These are phyloP conservation scores for Drosophila kuntzei DNA, from an alignment of 2,888 invertebrate genomes.

Conservation along the genomic window DNA sequence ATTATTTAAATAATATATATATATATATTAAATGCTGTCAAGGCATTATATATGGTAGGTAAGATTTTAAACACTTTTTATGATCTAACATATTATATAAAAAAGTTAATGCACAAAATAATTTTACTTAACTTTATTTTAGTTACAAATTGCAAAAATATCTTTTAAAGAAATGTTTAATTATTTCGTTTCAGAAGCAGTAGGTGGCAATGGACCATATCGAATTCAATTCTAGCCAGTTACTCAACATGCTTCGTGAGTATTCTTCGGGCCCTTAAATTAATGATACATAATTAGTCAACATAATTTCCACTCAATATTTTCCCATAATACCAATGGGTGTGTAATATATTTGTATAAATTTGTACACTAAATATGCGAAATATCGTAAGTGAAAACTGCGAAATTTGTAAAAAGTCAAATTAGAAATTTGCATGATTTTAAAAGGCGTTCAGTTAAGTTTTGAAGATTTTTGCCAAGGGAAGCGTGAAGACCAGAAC, in stretches of 20 bases:
- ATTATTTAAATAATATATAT: background rate
- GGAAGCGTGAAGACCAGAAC: constrained; percentile 9
- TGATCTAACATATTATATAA: too few relatives aligned
- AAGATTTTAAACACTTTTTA: too few relatives aligned
- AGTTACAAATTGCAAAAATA: background rate
- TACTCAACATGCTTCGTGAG: constrained; percentile 23
- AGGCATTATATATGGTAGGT: too few relatives aligned
- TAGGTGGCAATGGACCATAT: constrained; percentile 55
- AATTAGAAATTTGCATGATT: constrained; percentile 40
- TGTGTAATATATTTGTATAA: constrained; percentile 30
- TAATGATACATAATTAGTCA: constrained; percentile 74
- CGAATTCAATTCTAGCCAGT: constrained; percentile 55
- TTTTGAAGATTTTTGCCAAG: constrained; percentile 12
- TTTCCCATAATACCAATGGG: constrained; percentile 55
- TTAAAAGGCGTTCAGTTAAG: constrained; percentile 18
- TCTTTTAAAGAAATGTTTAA: background rate
- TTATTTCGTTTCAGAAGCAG: constrained; percentile 10
- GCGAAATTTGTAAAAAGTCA: constrained; percentile 22
- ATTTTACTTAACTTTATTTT: background rate
- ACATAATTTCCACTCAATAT: constrained; percentile 71
- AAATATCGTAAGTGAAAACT: constrained; percentile 44
- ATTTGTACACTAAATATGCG: constrained; percentile 28
- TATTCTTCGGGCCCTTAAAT: constrained; percentile 32
- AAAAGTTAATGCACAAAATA: background rate
- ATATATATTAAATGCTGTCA: too few relatives aligned